Conservation (phyloP, 2,888 invertebrate genomes). For the Apamea sordens region DNA sequence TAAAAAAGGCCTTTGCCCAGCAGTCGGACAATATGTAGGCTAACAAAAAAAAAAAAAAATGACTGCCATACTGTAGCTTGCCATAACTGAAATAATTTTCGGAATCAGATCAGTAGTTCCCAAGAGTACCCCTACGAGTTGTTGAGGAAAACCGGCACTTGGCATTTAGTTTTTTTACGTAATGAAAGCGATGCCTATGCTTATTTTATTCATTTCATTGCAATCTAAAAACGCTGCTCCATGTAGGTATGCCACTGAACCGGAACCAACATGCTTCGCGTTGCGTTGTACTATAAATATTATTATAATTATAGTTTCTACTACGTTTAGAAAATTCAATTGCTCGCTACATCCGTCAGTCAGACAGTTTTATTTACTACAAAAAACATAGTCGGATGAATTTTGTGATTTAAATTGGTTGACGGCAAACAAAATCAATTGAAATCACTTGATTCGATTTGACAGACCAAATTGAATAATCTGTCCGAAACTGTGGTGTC, state of each 20-base stretch:
- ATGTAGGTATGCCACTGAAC: constrained; percentile 38
- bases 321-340: constrained; percentile 24
- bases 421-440: neutral
- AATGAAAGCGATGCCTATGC: constrained; percentile 11
- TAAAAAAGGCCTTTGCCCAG: no score
- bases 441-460: constrained; percentile 8
- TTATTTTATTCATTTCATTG: constrained; percentile 13
- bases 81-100: no score
- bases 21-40: no score
- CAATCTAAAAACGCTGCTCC: constrained; percentile 13
- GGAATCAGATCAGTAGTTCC: neutral
- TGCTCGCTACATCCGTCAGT: constrained; percentile 10
- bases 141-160: constrained; percentile 22
- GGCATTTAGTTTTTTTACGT: neutral
- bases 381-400: neutral
- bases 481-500: neutral
- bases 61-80: no score
- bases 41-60: no score
- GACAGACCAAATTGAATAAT: constrained; percentile 18
- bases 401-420: constrained; percentile 11
- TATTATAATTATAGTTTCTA: constrained; percentile 31
- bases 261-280: constrained; percentile 27
- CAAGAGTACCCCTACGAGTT: neutral
- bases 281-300: constrained; percentile 40
- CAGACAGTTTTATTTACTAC: constrained; percentile 5